Evolutionary conservation across 2,797 vertebrate species (phyloP), one percentile per base, ranked within the genome.

Genomic region (Stomatorhinus walkeri): DNA sequence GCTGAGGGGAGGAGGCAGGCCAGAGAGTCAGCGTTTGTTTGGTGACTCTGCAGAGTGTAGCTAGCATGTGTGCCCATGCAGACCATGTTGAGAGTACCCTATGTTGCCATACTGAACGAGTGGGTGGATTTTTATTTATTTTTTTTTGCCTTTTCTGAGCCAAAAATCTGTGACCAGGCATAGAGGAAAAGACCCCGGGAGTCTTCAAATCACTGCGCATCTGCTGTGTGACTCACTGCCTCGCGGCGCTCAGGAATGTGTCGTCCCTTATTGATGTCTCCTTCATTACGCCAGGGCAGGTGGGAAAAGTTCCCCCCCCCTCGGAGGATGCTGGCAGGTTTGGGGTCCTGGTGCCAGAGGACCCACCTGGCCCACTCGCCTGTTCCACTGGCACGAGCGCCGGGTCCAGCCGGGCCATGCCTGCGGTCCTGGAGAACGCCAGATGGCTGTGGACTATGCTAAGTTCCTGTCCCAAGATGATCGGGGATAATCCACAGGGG

Each of bases 11-110:
- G 72, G 72, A n/a, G 72, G 72, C 36, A n/a, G 14, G 72, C 40
- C 72, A 79, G 5, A 46, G 48, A 85, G 83, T 52, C 43, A 85
- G 83, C 28, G 19, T 51, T 51, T 84, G 81, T 89, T 87, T 88
- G 87, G 85, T 87, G 91, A 91, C 88, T 92, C 90, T 88, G 90
- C 89, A 90, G 64, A 90, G 40, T 32, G 22, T 32, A 43, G 59
- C 24, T 52, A 49, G 40, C 43, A 51, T 88, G 81, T 86, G 28
- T 51, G 81, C 59, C 83, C 43, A 7, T 46, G 56, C 54, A 49
- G 46, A 16, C 7, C 86, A 28, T 24, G 86, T 48, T 87, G 54
- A 43, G 32, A 68, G 14, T 12, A 68, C 43, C 86, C 40, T 87
- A 24, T 64, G 54, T 46, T 46, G 32, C n/a, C 59, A 87, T 52